Percentiles rank a stretch among this genome's conserved stretches.
Conservation (phyloP, 2,113 vertebrate species). For the Madoqua kirkii region DNA sequence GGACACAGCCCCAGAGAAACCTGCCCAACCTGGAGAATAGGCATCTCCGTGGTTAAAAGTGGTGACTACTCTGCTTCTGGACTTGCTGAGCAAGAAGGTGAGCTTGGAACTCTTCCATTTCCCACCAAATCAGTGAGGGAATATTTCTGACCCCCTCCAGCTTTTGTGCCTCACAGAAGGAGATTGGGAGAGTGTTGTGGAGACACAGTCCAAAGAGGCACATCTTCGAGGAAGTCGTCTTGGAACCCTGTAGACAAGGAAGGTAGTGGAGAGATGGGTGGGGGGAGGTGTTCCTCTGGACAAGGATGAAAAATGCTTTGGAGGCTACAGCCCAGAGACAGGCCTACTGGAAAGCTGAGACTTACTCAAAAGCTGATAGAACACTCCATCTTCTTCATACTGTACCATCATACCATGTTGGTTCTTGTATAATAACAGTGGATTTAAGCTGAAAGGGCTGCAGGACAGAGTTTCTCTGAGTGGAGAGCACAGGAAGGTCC, state of each 20-base stretch:
- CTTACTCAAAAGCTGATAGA: background rate
- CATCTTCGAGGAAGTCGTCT: background rate
- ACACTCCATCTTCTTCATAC: background rate
- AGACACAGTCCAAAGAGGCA: background rate
- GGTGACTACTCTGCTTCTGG: background rate
- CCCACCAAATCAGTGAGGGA: background rate
- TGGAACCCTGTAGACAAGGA: background rate
- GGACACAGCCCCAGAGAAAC: background rate
- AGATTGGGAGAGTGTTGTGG: accelerated
- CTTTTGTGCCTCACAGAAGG: background rate
- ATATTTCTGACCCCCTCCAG: no score
- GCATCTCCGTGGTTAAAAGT: accelerated
- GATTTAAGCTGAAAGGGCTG: background rate
- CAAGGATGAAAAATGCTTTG: background rate
- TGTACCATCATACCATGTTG: background rate
- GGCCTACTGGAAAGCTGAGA: background rate
- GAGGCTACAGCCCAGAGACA: background rate
- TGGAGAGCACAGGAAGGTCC: background rate
- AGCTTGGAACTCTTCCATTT: background rate
- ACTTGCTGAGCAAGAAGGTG: background rate
- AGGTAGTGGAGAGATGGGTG: background rate
- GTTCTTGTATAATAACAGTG: background rate
- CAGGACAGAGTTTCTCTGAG: background rate
- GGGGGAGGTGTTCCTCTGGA: no score
- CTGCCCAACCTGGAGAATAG: background rate